phyloP scores from a whole-genome alignment of 2,113 vertebrate genomes.

The Ahaetulla prasina region DNA sequence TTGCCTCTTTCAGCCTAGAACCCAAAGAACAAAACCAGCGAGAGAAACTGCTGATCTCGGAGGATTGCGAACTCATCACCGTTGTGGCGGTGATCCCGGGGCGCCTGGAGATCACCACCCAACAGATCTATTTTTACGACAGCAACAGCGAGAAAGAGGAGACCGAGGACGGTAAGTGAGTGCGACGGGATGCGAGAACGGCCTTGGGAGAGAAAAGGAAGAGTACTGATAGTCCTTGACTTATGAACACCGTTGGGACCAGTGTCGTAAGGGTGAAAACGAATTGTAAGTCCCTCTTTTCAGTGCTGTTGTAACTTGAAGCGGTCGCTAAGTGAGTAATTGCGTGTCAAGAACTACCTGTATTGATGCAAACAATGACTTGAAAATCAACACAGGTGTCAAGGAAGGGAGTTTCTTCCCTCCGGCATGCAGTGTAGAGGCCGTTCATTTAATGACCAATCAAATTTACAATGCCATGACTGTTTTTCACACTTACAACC shows the following conservation, averaged over 20 bases:
- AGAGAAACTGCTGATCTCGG: conserved; percentile 90
- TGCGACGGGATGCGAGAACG: not conserved
- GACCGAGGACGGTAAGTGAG: conserved; percentile 83
- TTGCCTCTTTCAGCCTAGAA: conserved; percentile 68
- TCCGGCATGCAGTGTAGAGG: not conserved
- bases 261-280: not conserved
- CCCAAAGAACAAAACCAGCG: conserved; percentile 84
- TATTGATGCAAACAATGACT: not conserved
- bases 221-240: not conserved
- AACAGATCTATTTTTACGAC: conserved; percentile 94
- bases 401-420: not conserved
- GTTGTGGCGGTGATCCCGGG: conserved; percentile 84
- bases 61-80: conserved; percentile 96
- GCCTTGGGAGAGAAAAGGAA: not conserved
- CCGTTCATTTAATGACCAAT: not conserved
- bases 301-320: not conserved
- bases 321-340: not conserved
- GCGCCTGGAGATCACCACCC: conserved; percentile 91
- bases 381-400: not conserved
- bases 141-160: conserved; percentile 88
- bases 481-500: not conserved
- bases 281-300: not conserved
- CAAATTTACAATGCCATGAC: not conserved
- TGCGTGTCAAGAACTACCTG: not conserved
- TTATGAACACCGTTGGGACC: not conserved